Percentiles rank a stretch among this genome's conserved stretches.
Evolutionary conservation across 2,797 vertebrate species (phyloP).

Genomic region (Dermochelys coriacea): DNA sequence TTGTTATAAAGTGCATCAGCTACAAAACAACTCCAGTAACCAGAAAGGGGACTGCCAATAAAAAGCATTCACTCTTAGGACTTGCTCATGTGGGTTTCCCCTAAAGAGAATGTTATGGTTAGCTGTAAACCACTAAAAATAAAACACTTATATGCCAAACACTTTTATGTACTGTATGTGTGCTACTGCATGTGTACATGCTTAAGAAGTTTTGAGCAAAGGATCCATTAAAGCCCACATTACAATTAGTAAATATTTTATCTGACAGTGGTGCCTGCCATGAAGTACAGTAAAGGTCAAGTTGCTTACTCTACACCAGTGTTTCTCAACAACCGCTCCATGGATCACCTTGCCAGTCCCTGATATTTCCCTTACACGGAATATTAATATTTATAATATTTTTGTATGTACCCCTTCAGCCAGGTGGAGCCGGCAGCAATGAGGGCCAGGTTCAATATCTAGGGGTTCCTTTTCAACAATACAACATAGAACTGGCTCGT

Average conservation of each 20-base stretch:
- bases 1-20: background rate
- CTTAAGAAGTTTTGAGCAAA: background rate
- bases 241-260: background rate
- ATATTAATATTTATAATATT: background rate
- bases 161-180: background rate
- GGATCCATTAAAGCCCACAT: background rate
- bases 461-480: no score
- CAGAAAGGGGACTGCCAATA: background rate
- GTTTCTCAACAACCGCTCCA: background rate
- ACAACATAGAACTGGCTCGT: no score
- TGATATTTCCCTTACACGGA: background rate
- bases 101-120: background rate
- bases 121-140: background rate
- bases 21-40: background rate
- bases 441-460: no score
- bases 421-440: no score
- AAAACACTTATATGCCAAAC: background rate
- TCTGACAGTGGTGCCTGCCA: background rate
- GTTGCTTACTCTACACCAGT: background rate
- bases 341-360: background rate
- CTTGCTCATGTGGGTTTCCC: background rate
- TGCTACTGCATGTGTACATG: background rate
- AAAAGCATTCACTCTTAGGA: background rate
- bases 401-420: no score
- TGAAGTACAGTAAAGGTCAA: constrained; percentile 7